Base-by-base conservation (phyloP, 2,113 vertebrate species). In the Thomomys bottae region DNA sequence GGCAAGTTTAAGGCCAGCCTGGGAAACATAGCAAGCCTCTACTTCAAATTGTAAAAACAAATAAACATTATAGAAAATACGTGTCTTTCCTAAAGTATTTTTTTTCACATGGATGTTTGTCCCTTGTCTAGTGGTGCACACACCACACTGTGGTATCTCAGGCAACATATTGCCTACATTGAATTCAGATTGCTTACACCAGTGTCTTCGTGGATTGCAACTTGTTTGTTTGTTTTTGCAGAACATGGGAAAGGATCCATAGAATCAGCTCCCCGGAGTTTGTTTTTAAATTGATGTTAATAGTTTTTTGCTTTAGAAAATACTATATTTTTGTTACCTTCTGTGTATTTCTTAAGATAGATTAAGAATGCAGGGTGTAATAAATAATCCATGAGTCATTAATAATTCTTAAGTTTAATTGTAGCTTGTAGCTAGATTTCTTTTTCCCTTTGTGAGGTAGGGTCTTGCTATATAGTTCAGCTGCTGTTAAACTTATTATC, bases 271-370 rank as follows among this genome's bases (percentile, higher is more conserved):
- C 84, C 8, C 11, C 2, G 72, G 61, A 87, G 77, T 89, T 78
- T 92, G 73, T 68, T 93, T 73, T 68, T 30, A 68, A 88, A 18
- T 6, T 89, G 66, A 83, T 42, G n/a, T 82, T 87, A 93, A 78
- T 15, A 0, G 3, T 78, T 84, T 49, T 90, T 94, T 84, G 42
- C 78, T 86, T 3, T 87, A 54, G 54, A 80, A 40, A 73, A 57
- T 70, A 66, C 8, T 42, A 17, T 45, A 68, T 49, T 66, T 89
- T 88, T 91, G 20, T 24, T 88, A 78, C 17, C 12, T 95, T 17
- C 30, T 87, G 4, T 95, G 18, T 86, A 6, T 89, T 11, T 68
- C 18, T 54, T 86, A 79, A 67, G 67, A 30, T 40, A 59, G 30
- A 54, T 24, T 83, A 89, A 94, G 11, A 87, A 40, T 88, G 87